Percentiles rank a stretch among this genome's conserved stretches.
These are phyloP conservation scores for Embiotoca jacksoni DNA, from an alignment of 2,113 vertebrate species.

Conservation along the genomic window DNA sequence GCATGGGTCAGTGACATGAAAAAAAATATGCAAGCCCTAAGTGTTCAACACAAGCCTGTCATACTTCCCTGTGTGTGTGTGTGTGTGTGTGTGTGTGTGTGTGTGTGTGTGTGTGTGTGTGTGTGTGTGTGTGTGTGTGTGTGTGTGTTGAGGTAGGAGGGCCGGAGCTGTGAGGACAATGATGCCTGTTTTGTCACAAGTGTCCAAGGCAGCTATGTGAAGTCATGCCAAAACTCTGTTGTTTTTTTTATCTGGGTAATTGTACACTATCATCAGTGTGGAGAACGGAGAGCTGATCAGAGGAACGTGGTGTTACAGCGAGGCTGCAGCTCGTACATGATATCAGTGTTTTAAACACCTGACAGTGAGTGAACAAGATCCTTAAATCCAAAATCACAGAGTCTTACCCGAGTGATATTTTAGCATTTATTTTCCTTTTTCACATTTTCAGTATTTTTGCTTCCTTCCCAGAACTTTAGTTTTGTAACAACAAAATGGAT, in stretches of 20 bases:
- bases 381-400: neutral
- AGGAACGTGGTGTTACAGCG: too few relatives aligned
- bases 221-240: conserved; percentile 32
- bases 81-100: conserved; percentile 7
- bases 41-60: conserved; percentile 44
- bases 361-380: too few relatives aligned
- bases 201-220: conserved; percentile 64
- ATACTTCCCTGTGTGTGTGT: conserved; percentile 33
- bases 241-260: too few relatives aligned
- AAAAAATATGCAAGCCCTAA: conserved; percentile 62
- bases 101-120: too few relatives aligned
- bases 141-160: too few relatives aligned
- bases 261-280: too few relatives aligned
- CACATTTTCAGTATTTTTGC: neutral
- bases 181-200: neutral
- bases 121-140: too few relatives aligned
- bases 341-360: too few relatives aligned
- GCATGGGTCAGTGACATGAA: conserved; percentile 27
- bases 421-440: neutral
- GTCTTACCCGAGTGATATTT: conserved; percentile 45
- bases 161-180: conserved; percentile 9
- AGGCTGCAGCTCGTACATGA: too few relatives aligned
- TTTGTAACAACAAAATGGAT: conserved; percentile 37
- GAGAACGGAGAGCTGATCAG: too few relatives aligned
- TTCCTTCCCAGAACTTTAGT: conserved; percentile 2